Evolutionary conservation across 2,797 vertebrate genomes (phyloP), one percentile per base, ranked within the genome.

Genomic region (Manis pentadactyla): DNA sequence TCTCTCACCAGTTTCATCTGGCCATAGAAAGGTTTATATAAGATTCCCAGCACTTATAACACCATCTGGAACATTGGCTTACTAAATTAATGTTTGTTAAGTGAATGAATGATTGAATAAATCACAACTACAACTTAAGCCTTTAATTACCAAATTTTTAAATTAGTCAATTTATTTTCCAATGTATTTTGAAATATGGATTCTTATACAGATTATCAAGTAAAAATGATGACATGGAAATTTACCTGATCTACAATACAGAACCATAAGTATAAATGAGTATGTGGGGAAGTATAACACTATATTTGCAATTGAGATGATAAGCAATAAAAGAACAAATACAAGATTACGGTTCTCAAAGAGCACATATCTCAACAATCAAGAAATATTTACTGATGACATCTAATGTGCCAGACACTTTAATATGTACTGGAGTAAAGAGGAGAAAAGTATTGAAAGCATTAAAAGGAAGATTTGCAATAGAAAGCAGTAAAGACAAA

Each of bases 171-270:
- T 42, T 90, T 46, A 89, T 73, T 74, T 87, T 74, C 19, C 2
- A 51, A 7, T 88, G 1, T 59, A 34, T 63, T 94, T 96, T 85
- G n/a, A 82, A 55, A 87, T 49, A 53, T 31, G 18, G 7, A 77
- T 84, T 87, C n/a, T 81, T 8, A 12, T 94, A 84, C 69, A 71
- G 7, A 74, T 61, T 79, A 69, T 49, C 25, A 69, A 39, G 23
- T 86, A 78, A 88, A 96, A 96, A 59, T n/a, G 12, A 31, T 66
- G 34, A 77, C 13, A 49, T 69, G 31, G 27, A 90, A 91, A 34
- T 88, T 25, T 82, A 71, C 1, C 49, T 39, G 87, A 51, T 69
- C 71, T 55, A 42, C 27, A 82, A 94, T 27, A 63, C 1, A 57
- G 46, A 83, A 66, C 77, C 53, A n/a, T 61, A 29, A 51, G 9